Evolutionary conservation across 64 coral and sea anemone species (phyloP).

Genomic region (Catalaphyllia jardinei): DNA sequence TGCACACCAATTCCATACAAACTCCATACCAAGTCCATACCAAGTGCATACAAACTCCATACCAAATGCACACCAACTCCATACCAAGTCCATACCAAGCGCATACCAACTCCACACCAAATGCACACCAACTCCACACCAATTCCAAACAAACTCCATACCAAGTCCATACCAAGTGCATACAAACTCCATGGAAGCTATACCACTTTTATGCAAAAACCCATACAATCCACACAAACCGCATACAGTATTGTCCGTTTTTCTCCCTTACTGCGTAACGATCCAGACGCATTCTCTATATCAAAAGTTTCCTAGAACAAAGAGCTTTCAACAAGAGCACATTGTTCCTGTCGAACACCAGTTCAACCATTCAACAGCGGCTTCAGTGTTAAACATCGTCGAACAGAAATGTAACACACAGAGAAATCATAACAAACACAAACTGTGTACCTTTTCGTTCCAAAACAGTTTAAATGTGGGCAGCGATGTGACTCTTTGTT

Average conservation of each 20-base stretch:
- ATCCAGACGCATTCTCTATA: too few species aligned
- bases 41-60: too few species aligned
- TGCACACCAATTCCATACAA: not conserved
- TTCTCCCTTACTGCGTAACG: too few species aligned
- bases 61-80: too few species aligned
- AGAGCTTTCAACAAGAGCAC: too few species aligned
- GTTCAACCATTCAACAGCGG: too few species aligned
- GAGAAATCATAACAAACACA: not conserved
- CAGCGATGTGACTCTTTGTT: conserved; percentile 18
- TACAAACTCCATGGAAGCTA: not conserved
- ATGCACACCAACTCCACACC: not conserved
- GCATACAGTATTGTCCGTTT: too few species aligned
- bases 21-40: too few species aligned
- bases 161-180: not conserved
- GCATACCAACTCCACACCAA: not conserved
- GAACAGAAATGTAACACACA: too few species aligned
- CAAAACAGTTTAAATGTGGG: conserved; percentile 63
- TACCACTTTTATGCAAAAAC: not conserved
- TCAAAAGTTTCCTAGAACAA: too few species aligned
- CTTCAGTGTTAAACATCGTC: too few species aligned
- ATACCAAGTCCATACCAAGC: not conserved
- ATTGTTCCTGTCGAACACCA: too few species aligned
- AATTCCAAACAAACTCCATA: not conserved
- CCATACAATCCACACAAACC: not conserved
- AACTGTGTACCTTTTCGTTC: conserved; percentile 44